Percentiles rank a stretch among this genome's conserved stretches.
Evolutionary conservation across 2,797 vertebrate genomes (phyloP).

Genomic region (Protosalanx chinensis): DNA sequence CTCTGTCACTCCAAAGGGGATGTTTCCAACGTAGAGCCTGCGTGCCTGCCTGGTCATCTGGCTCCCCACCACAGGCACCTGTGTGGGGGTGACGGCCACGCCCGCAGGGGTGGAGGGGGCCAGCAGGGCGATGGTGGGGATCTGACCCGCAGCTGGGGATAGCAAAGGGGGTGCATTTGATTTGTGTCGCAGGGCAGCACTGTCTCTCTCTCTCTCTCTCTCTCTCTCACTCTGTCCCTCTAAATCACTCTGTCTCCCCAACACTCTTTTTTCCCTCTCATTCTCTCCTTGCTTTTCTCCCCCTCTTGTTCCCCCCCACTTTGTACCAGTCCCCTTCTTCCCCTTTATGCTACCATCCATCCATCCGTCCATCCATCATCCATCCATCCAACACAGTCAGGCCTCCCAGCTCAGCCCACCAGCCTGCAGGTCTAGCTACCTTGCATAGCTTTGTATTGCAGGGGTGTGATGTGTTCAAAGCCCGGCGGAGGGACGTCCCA

Average conservation of each 20-base stretch:
- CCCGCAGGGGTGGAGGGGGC: slow-evolving; percentile 62
- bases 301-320: neutral
- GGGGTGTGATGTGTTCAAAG: slow-evolving; percentile 79
- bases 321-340: too few relatives aligned
- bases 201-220: too few relatives aligned
- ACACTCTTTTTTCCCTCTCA: too few relatives aligned
- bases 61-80: slow-evolving; percentile 70
- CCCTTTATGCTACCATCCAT: too few relatives aligned
- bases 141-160: slow-evolving; percentile 70
- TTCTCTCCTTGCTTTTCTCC: neutral
- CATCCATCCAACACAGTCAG: neutral
- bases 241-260: too few relatives aligned
- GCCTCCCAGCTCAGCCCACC: neutral
- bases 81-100: slow-evolving; percentile 62
- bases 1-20: slow-evolving; percentile 76
- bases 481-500: slow-evolving; percentile 80
- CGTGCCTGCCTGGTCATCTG: slow-evolving; percentile 78
- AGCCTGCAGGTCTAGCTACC: slow-evolving; percentile 50
- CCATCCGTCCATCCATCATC: neutral
- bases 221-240: too few relatives aligned
- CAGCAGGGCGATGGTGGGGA: slow-evolving; percentile 71
- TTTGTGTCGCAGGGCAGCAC: neutral
- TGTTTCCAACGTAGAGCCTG: slow-evolving; percentile 76
- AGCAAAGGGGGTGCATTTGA: neutral
- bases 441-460: slow-evolving; percentile 85